Percentiles rank a stretch among this genome's conserved stretches.
Conservation (phyloP, 2,888 invertebrate genomes). For the Ditylenchus weischeri region DNA sequence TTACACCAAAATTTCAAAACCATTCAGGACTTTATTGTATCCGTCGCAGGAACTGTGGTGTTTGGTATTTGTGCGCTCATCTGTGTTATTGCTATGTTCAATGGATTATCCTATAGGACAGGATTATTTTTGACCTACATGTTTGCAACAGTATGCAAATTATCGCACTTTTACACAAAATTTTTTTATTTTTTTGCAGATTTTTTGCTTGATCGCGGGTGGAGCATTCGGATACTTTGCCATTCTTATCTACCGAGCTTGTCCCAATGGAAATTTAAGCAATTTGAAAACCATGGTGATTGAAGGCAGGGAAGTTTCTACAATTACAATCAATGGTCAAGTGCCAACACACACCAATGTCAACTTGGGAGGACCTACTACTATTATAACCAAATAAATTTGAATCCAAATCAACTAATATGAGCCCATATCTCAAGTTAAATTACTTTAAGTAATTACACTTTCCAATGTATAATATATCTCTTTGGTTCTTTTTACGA, state of each 20-base stretch:
- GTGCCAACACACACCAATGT: constrained; percentile 1
- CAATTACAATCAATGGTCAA: constrained; percentile 6
- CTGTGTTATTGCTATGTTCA: constrained; percentile 30
- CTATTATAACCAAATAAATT: constrained; percentile 1
- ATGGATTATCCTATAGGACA: constrained; percentile 13
- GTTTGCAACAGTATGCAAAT: constrained; percentile 30
- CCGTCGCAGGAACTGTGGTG: constrained; percentile 18
- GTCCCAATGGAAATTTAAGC: constrained; percentile 34
- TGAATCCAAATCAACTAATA: no score
- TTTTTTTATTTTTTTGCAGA: constrained; percentile 5
- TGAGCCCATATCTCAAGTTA: no score
- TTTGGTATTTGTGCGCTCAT: constrained; percentile 33
- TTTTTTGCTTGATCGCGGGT: constrained; percentile 27
- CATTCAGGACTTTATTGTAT: constrained; percentile 33
- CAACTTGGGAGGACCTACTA: constrained; percentile 1
- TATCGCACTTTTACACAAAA: background rate
- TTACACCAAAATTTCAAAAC: background rate
- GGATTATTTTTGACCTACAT: constrained; percentile 32
- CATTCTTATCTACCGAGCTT: constrained; percentile 38
- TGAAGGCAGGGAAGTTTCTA: constrained; percentile 26
- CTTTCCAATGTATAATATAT: no score
- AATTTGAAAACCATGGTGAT: constrained; percentile 35
- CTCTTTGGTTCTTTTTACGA: no score
- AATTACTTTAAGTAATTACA: no score
- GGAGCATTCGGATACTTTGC: constrained; percentile 34